These are phyloP conservation scores for Butastur rufipennis DNA, from an alignment of 2,113 vertebrate species.

Conservation along the genomic window DNA sequence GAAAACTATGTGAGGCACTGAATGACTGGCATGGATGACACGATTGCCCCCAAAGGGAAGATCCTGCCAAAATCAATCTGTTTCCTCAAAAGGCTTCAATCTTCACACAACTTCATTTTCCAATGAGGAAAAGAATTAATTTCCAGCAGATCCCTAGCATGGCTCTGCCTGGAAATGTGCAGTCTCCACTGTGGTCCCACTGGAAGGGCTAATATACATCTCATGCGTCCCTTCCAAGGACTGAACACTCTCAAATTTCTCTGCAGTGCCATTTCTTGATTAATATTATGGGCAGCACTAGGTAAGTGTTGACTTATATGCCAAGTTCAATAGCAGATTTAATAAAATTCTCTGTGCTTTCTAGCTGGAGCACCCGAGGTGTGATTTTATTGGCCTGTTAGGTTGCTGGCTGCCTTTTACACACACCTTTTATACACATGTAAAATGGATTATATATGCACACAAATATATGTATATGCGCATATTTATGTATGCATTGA, in stretches of 20 bases:
- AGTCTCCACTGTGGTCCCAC: neutral
- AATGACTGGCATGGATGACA: neutral
- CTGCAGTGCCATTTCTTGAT: neutral
- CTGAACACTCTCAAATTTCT: neutral
- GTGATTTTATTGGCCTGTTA: neutral
- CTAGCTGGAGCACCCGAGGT: neutral
- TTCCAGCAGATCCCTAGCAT: neutral
- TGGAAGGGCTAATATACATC: neutral
- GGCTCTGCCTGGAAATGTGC: neutral
- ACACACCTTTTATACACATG: neutral
- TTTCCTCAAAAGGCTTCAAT: neutral
- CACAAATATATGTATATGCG: neutral
- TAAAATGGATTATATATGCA: neutral
- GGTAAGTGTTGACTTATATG: neutral
- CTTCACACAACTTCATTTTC: neutral
- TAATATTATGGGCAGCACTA: neutral
- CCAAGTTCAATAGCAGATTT: neutral
- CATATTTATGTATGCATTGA: neutral
- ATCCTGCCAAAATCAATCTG: neutral
- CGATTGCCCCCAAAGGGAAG: rapidly evolving
- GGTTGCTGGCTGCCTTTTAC: neutral
- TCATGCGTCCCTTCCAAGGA: neutral
- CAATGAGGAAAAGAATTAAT: neutral
- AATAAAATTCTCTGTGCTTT: neutral
- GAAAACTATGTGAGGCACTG: neutral